A percentile compares a stretch with the other conserved stretches of the same genome.
Evolutionary conservation across 2,797 vertebrate genomes (phyloP).

Genomic region (Taeniopygia guttata): DNA sequence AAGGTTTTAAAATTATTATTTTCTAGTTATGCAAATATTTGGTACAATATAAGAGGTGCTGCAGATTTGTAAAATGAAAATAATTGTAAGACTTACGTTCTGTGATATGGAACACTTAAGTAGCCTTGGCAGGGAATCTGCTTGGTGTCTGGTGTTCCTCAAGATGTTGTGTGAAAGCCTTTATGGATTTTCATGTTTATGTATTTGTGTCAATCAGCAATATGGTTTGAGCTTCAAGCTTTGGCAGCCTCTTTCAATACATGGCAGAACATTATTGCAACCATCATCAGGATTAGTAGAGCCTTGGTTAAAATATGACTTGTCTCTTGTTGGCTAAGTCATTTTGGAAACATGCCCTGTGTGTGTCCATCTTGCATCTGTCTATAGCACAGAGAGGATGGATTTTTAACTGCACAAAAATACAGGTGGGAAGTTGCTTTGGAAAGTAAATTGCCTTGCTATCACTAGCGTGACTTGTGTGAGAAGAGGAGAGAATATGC

Average conservation of each 20-base stretch:
- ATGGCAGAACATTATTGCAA: background rate
- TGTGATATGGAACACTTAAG: background rate
- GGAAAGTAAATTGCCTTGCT: background rate
- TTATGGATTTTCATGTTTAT: background rate
- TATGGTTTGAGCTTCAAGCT: background rate
- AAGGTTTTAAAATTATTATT: background rate
- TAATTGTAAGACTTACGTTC: background rate
- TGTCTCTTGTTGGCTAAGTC: background rate
- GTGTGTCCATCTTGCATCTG: accelerated
- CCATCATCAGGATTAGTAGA: background rate
- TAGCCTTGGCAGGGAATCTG: background rate
- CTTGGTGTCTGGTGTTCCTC: background rate
- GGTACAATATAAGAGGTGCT: background rate
- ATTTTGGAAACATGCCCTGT: background rate
- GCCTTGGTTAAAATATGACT: background rate
- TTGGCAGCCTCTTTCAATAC: background rate
- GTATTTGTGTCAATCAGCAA: background rate
- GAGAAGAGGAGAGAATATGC: background rate
- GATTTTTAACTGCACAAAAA: background rate
- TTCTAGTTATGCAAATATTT: background rate
- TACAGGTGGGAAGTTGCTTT: background rate
- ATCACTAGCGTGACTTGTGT: background rate
- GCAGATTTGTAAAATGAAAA: background rate
- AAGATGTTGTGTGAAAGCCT: background rate
- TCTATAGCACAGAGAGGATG: background rate